Percentiles rank a stretch among this genome's conserved stretches.
Conservation (phyloP, 2,888 invertebrate genomes). For the Drosophila falleni region DNA sequence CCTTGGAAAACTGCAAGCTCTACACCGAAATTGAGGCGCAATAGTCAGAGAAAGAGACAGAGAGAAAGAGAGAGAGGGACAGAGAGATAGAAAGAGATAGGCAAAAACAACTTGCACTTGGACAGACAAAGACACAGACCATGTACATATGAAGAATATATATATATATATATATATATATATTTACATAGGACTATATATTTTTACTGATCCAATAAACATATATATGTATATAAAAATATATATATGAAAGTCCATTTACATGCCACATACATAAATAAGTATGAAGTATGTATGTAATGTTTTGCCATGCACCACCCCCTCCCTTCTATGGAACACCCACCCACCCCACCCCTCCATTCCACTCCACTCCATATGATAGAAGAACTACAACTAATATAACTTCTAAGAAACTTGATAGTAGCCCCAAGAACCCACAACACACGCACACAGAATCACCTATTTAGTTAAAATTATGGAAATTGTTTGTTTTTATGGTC, state of each 20-base stretch:
- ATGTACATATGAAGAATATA: constrained; percentile 17
- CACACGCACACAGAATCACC: constrained; percentile 29
- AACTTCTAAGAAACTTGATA: constrained; percentile 1
- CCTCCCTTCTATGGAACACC: background rate
- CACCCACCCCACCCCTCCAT: constrained; percentile 1
- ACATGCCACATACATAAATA: constrained; percentile 10
- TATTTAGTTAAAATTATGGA: constrained; percentile 31
- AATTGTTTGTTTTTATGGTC: constrained; percentile 60
- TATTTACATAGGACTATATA: constrained; percentile 1
- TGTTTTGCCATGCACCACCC: constrained; percentile 10
- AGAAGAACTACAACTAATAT: background rate
- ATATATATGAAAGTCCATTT: background rate
- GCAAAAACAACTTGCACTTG: background rate
- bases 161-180: background rate
- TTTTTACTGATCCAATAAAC: constrained; percentile 24
- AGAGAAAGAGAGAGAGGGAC: background rate
- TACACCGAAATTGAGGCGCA: background rate
- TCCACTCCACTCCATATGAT: constrained; percentile 10
- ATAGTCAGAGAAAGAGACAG: background rate
- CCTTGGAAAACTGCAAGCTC: background rate
- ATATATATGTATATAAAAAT: constrained; percentile 20
- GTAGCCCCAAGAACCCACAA: constrained; percentile 1
- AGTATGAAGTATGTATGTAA: constrained; percentile 1
- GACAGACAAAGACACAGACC: constrained; percentile 11
- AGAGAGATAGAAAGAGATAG: background rate